Conservation (phyloP, 2,888 invertebrate genomes). For the Sceliomorpha sp. region DNA sequence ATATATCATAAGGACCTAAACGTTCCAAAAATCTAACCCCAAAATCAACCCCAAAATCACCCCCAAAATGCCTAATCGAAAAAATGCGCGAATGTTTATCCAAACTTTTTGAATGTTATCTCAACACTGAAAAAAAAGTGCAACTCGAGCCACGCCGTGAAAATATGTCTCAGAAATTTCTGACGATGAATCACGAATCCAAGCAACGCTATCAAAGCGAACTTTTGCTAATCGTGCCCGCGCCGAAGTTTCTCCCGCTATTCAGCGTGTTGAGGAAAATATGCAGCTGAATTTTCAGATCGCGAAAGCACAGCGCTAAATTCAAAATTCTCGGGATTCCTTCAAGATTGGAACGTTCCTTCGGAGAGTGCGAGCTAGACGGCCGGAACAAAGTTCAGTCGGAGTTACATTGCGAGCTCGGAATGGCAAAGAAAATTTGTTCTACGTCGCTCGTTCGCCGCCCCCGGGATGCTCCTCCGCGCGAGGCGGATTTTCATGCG, state of each 20-base stretch:
- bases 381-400: slow-evolving; percentile 53
- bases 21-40: too few relatives aligned
- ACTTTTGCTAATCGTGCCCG: slow-evolving; percentile 58
- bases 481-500: slow-evolving; percentile 33
- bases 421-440: slow-evolving; percentile 55
- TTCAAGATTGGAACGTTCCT: slow-evolving; percentile 67
- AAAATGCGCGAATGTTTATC: too few relatives aligned
- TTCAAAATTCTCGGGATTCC: slow-evolving; percentile 72
- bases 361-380: slow-evolving; percentile 39
- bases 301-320: slow-evolving; percentile 62
- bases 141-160: slow-evolving; percentile 12
- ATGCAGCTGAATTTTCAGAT: slow-evolving; percentile 66
- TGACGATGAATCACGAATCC: slow-evolving; percentile 53
- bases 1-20: too few relatives aligned
- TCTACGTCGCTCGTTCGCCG: slow-evolving; percentile 32
- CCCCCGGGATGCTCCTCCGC: slow-evolving; percentile 21
- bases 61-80: too few relatives aligned
- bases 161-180: slow-evolving; percentile 48
- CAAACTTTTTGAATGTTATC: background rate
- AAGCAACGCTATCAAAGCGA: slow-evolving; percentile 56
- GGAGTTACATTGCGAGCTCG: slow-evolving; percentile 54
- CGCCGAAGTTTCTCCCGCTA: slow-evolving; percentile 60
- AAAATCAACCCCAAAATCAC: too few relatives aligned
- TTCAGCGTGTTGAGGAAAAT: slow-evolving; percentile 58
- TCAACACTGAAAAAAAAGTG: background rate